Percentiles rank a stretch among this genome's conserved stretches.
These are phyloP conservation scores for Drosophila affinis DNA, from an alignment of 2,888 invertebrate species.

Conservation along the genomic window DNA sequence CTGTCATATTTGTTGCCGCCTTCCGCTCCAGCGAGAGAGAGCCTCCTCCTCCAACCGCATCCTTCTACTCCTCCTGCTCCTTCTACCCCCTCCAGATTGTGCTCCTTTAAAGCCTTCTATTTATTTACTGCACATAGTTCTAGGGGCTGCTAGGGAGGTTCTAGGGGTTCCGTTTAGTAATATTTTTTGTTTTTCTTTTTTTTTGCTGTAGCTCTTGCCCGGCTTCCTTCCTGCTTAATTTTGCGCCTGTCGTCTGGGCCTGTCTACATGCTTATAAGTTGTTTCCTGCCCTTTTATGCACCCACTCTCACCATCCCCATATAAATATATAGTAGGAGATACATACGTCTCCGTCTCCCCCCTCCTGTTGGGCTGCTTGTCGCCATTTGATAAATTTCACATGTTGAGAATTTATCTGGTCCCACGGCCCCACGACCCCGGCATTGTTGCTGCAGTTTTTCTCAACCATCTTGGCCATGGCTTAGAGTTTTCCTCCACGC, in stretches of 20 bases:
- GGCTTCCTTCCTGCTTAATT: constrained; percentile 69
- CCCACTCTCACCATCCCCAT: background rate
- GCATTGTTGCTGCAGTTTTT: constrained; percentile 39
- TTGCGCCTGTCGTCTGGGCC: constrained; percentile 71
- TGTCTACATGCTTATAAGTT: constrained; percentile 79
- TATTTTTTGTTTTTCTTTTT: constrained; percentile 15
- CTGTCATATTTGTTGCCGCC: constrained; percentile 63
- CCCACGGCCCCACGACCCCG: background rate
- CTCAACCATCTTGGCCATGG: constrained; percentile 2
- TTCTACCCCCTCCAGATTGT: constrained; percentile 3
- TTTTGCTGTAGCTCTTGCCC: constrained; percentile 25
- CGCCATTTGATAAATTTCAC: constrained; percentile 74
- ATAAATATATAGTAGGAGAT: no score
- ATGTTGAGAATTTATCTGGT: constrained; percentile 71
- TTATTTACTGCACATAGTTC: constrained; percentile 43
- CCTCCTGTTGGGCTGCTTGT: constrained; percentile 45
- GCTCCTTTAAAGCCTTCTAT: constrained; percentile 55
- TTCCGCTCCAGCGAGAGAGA: constrained; percentile 14
- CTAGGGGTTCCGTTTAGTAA: constrained; percentile 16
- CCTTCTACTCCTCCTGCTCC: background rate
- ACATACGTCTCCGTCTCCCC: background rate
- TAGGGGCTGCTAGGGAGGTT: background rate
- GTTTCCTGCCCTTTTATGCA: constrained; percentile 61
- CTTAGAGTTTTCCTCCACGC: constrained; percentile 11
- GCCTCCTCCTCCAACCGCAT: background rate